phyloP scores from a whole-genome alignment of 2,113 vertebrate genomes.

The Ailurus styani region DNA sequence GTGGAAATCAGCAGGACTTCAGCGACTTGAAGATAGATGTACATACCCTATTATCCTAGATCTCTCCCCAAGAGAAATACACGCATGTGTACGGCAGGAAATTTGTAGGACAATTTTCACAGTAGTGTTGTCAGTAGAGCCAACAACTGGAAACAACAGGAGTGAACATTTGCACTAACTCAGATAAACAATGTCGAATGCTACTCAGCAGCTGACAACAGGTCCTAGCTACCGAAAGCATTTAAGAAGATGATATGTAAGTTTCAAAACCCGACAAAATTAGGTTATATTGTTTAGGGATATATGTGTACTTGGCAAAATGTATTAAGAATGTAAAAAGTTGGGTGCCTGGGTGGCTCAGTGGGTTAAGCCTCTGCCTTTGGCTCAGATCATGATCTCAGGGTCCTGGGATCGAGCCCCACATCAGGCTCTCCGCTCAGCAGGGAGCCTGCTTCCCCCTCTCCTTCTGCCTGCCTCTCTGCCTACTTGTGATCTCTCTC shows the following conservation, averaged over 20 bases:
- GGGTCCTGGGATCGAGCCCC: no score
- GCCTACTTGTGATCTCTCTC: no score
- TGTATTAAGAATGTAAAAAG: not conserved
- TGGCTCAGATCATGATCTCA: no score
- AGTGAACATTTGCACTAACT: not conserved
- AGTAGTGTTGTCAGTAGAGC: not conserved
- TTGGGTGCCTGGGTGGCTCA: no score
- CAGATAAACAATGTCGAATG: not conserved
- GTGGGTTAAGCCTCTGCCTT: no score
- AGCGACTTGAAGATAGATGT: not conserved
- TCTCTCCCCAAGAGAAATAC: not conserved
- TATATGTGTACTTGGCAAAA: not conserved
- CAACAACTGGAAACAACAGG: not conserved
- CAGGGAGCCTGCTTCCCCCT: no score
- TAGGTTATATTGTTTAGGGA: not conserved
- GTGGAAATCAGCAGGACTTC: not conserved
- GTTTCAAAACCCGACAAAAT: not conserved
- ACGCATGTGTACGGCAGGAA: not conserved
- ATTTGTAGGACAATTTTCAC: not conserved
- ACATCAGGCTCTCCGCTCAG: no score
- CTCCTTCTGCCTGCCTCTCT: no score
- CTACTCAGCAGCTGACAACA: not conserved
- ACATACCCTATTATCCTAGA: no score
- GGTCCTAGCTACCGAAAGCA: not conserved
- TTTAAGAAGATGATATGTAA: not conserved